Conservation (phyloP, 2,888 invertebrate species). For the Digitonthophagus gazella region DNA sequence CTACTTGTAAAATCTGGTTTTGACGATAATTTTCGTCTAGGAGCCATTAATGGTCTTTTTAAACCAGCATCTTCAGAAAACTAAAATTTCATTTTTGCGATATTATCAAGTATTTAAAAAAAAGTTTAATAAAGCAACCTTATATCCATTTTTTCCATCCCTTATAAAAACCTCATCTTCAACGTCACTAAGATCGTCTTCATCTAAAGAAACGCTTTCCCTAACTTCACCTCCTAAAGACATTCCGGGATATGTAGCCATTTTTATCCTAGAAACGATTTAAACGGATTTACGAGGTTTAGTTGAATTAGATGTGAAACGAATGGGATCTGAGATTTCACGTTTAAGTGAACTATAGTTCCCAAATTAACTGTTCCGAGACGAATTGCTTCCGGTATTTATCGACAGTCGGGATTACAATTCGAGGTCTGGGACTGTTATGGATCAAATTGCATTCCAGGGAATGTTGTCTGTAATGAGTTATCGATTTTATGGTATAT, state of each 20-base stretch:
- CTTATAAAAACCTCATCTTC: slow-evolving; percentile 77
- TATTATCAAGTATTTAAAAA: no score
- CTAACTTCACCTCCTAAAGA: slow-evolving; percentile 60
- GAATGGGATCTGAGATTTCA: background rate
- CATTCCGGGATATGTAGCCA: slow-evolving; percentile 62
- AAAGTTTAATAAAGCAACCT: slow-evolving; percentile 44
- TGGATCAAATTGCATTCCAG: background rate
- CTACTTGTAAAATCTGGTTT: slow-evolving; percentile 53
- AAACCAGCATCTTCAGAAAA: slow-evolving; percentile 66
- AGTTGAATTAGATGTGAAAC: no score
- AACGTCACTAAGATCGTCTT: slow-evolving; percentile 71
- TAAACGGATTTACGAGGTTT: background rate
- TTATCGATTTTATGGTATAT: background rate
- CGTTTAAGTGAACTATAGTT: background rate
- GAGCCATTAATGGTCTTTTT: slow-evolving; percentile 72
- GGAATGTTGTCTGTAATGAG: background rate
- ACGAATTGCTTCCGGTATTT: background rate
- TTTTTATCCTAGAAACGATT: slow-evolving; percentile 30
- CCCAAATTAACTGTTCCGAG: background rate
- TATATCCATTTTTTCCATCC: slow-evolving; percentile 65
- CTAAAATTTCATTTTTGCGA: slow-evolving; percentile 49
- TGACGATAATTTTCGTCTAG: slow-evolving; percentile 60
- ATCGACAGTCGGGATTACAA: background rate
- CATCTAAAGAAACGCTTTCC: slow-evolving; percentile 64
- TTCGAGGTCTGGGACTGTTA: background rate